Conservation (phyloP, 2,888 invertebrate species). For the Diaperis boleti region DNA sequence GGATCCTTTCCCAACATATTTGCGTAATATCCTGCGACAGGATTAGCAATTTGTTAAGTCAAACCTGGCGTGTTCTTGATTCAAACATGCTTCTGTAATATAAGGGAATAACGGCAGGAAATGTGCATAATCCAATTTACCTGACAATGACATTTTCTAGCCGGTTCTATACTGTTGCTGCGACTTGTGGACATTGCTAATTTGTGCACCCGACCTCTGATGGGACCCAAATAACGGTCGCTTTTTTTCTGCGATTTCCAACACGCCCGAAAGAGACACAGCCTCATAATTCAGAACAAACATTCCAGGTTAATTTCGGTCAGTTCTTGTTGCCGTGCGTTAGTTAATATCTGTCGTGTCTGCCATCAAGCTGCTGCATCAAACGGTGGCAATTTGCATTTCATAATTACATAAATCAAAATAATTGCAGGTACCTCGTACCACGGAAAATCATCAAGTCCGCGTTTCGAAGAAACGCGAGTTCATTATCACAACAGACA, state of each 20-base stretch:
- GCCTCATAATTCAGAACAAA: too few relatives aligned
- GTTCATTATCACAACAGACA: constrained; percentile 6
- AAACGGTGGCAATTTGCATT: constrained; percentile 28
- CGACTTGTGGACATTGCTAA: constrained; percentile 30
- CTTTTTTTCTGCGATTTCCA: too few relatives aligned
- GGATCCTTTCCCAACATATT: constrained; percentile 49
- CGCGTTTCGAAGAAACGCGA: constrained; percentile 4
- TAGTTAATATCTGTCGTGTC: constrained; percentile 1
- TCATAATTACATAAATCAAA: constrained; percentile 23
- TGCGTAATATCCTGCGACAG: constrained; percentile 52
- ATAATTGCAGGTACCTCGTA: constrained; percentile 18
- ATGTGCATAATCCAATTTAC: constrained; percentile 57
- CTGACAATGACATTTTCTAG: constrained; percentile 56
- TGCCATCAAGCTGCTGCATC: constrained; percentile 9
- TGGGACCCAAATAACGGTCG: too few relatives aligned
- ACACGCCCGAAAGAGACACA: too few relatives aligned
- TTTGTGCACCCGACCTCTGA: background rate
- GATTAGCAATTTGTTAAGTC: constrained; percentile 56
- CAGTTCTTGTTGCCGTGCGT: too few relatives aligned
- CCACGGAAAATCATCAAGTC: constrained; percentile 13
- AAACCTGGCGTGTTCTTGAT: constrained; percentile 48
- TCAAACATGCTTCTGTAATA: constrained; percentile 45
- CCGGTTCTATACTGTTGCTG: constrained; percentile 4
- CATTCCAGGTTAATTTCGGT: too few relatives aligned
- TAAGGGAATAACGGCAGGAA: constrained; percentile 50